These are phyloP conservation scores for Pomacea maculata DNA, from an alignment of 1,140 invertebrate species.

Conservation along the genomic window DNA sequence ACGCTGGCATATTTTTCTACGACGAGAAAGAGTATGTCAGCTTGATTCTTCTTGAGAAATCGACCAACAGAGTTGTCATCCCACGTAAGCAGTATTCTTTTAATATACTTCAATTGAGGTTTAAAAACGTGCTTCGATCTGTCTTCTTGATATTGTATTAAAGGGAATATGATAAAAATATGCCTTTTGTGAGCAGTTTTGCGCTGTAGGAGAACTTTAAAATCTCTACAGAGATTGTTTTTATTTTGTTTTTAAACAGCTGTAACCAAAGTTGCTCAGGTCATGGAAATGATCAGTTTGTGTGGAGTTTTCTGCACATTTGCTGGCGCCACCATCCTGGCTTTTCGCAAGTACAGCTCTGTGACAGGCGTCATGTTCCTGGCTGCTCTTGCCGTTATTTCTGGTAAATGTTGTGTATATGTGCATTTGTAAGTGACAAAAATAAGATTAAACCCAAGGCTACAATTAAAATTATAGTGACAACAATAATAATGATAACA, in stretches of 20 bases:
- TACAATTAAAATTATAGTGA: too few species aligned
- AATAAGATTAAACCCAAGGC: too few species aligned
- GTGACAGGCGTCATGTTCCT: slow-evolving; percentile 16
- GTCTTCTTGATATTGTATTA: too few species aligned
- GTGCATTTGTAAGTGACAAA: neutral
- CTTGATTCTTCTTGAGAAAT: slow-evolving; percentile 14
- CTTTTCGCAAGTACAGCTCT: slow-evolving; percentile 15
- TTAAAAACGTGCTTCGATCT: too few species aligned
- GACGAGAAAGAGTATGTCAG: slow-evolving; percentile 13
- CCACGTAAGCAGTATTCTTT: slow-evolving; percentile 8
- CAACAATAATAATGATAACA: too few species aligned
- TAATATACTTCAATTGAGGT: too few species aligned
- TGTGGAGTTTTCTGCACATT: slow-evolving; percentile 5
- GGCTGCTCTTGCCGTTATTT: slow-evolving; percentile 3
- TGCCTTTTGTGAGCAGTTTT: neutral
- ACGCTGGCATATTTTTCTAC: slow-evolving; percentile 9
- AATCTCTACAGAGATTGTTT: too few species aligned
- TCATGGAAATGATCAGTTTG: slow-evolving; percentile 15
- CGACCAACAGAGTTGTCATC: neutral
- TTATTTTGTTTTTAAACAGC: neutral
- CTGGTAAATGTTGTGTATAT: slow-evolving; percentile 1
- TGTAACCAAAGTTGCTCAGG: slow-evolving; percentile 14
- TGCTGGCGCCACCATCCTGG: slow-evolving; percentile 10
- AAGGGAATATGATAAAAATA: neutral
- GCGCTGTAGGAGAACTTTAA: too few species aligned